phyloP scores from a whole-genome alignment of 2,113 vertebrate genomes.

The Eubucco bourcierii region DNA sequence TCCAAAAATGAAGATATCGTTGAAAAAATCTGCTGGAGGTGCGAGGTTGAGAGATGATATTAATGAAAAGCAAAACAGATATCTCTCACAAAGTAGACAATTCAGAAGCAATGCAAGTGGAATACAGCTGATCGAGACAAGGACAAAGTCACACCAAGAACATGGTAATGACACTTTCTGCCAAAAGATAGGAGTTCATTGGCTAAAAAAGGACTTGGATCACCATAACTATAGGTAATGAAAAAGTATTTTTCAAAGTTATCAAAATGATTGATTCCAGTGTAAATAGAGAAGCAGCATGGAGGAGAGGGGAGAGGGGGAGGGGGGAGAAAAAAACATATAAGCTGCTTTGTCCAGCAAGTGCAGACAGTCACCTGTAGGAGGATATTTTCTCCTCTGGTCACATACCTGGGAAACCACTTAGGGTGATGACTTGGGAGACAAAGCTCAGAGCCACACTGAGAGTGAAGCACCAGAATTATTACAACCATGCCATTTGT shows the following conservation, averaged over 20 bases:
- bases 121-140: background rate
- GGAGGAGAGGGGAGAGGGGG: background rate
- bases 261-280: background rate
- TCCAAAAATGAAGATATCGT: background rate
- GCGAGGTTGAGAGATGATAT: background rate
- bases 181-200: background rate
- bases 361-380: background rate
- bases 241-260: background rate
- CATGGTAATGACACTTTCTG: background rate
- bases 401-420: accelerated
- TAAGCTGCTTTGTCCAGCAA: background rate
- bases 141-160: background rate
- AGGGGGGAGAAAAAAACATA: background rate
- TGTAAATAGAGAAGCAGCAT: background rate
- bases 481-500: background rate
- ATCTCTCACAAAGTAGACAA: background rate
- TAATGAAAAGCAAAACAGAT: background rate
- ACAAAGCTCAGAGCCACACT: background rate
- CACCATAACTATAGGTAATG: background rate
- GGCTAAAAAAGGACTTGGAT: background rate
- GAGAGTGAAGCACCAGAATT: background rate
- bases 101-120: background rate
- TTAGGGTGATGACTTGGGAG: accelerated
- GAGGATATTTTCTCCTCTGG: background rate
- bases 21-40: background rate